Conservation (phyloP, 2,888 invertebrate genomes). For the Molanna angustata region DNA sequence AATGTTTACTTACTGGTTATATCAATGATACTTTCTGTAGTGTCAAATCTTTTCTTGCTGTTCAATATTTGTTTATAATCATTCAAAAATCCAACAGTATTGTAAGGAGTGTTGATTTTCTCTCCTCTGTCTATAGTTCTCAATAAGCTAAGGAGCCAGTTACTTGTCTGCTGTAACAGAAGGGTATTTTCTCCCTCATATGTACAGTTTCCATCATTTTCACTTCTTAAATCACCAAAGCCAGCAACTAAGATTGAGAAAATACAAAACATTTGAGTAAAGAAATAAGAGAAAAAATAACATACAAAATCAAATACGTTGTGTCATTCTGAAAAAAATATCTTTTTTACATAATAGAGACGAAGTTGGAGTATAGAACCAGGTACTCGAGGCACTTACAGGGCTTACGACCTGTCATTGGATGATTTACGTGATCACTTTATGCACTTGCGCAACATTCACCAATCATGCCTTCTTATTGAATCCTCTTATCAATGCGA, state of each 20-base stretch:
- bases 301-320: too few relatives aligned
- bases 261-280: too few relatives aligned
- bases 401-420: too few relatives aligned
- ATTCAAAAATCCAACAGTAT: conserved; percentile 63
- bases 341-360: too few relatives aligned
- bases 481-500: too few relatives aligned
- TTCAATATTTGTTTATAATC: conserved; percentile 53
- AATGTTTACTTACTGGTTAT: conserved; percentile 57
- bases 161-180: conserved; percentile 81
- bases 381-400: too few relatives aligned
- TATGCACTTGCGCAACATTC: too few relatives aligned
- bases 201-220: conserved; percentile 83
- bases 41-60: conserved; percentile 38
- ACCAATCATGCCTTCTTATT: too few relatives aligned
- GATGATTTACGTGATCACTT: too few relatives aligned
- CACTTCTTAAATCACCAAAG: conserved; percentile 72
- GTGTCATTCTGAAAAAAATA: too few relatives aligned
- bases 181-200: conserved; percentile 93
- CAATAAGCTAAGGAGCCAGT: conserved; percentile 74
- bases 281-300: too few relatives aligned
- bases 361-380: too few relatives aligned
- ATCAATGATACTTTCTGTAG: conserved; percentile 50
- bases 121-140: conserved; percentile 42
- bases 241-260: conserved; percentile 72
- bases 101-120: conserved; percentile 59